phyloP scores from a whole-genome alignment of 2,797 vertebrate genomes.

The Trachops cirrhosus region DNA sequence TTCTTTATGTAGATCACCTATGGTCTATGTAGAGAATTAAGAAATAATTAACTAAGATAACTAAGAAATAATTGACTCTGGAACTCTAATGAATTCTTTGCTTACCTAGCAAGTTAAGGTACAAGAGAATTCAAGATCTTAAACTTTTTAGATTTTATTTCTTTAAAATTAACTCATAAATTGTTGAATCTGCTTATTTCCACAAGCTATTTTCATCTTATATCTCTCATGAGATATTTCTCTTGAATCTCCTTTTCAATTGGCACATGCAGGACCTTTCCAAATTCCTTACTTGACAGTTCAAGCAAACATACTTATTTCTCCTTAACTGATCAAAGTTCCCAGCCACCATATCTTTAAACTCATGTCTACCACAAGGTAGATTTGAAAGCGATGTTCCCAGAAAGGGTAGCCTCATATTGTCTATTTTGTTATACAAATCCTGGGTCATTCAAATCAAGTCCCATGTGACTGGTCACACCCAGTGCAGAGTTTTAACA shows the following conservation, averaged over 20 bases:
- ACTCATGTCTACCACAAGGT: not conserved
- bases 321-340: not conserved
- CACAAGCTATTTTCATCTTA: not conserved
- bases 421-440: conserved; percentile 36
- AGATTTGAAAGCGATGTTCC: not conserved
- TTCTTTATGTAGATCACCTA: not conserved
- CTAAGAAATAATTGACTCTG: not conserved
- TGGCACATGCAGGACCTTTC: not conserved
- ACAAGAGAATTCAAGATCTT: not conserved
- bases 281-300: not conserved
- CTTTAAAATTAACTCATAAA: not conserved
- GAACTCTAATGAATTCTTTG: not conserved
- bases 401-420: not conserved
- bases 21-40: not conserved
- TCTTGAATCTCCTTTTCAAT: not conserved
- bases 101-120: not conserved
- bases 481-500: not conserved
- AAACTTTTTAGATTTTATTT: not conserved
- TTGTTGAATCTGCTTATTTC: not conserved
- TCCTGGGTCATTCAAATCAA: not conserved
- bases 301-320: not conserved
- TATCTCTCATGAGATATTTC: not conserved
- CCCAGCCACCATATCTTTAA: not conserved
- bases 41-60: not conserved
- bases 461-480: not conserved